A percentile compares a stretch with the other conserved stretches of the same genome.
phyloP scores from a whole-genome alignment of 2,888 invertebrate genomes.

The Gnatocerus cornutus region DNA sequence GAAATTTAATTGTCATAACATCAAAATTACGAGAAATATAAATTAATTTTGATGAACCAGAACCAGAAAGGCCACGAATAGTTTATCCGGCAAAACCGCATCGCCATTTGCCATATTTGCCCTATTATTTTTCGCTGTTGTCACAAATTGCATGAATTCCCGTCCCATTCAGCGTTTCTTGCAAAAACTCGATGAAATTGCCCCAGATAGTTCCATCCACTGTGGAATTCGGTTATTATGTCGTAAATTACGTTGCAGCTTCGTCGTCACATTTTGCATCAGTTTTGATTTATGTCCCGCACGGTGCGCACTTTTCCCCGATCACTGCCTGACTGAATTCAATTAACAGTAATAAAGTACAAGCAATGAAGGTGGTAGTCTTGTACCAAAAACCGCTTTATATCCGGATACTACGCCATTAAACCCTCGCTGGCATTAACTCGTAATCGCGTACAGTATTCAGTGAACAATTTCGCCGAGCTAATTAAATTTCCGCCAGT shows the following conservation, averaged over 20 bases:
- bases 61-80: no score
- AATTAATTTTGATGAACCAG: no score
- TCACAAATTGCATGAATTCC: no score
- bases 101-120: no score
- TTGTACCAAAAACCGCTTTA: slow-evolving; percentile 20
- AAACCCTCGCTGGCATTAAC: slow-evolving; percentile 23
- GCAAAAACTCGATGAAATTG: slow-evolving; percentile 2
- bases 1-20: no score
- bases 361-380: slow-evolving; percentile 25
- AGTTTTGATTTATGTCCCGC: slow-evolving; percentile 13
- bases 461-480: slow-evolving; percentile 22
- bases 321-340: slow-evolving; percentile 19
- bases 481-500: slow-evolving; percentile 34
- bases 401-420: slow-evolving; percentile 11
- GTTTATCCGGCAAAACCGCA: no score
- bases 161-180: no score
- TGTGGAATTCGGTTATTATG: slow-evolving; percentile 29
- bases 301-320: slow-evolving; percentile 6
- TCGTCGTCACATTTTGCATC: slow-evolving; percentile 31
- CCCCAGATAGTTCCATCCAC: not conserved
- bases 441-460: slow-evolving; percentile 32
- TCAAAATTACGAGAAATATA: no score
- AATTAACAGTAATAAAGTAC: slow-evolving; percentile 33
- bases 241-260: slow-evolving; percentile 29
- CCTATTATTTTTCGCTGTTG: no score